Base-by-base conservation (phyloP, 1,140 invertebrate species). In the Coelopa frigida region DNA sequence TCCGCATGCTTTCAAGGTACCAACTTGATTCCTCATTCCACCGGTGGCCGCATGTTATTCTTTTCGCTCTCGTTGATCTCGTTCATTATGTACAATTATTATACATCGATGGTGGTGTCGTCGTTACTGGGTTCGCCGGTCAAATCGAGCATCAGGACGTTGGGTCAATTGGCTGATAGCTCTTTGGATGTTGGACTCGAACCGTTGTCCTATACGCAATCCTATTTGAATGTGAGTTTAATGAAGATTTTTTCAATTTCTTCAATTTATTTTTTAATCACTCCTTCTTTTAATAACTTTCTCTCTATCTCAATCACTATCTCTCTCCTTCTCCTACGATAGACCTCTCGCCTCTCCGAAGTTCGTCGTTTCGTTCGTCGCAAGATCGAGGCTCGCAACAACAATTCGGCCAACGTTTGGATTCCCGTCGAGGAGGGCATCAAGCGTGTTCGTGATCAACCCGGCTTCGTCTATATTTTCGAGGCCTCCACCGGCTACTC, bases 61-160 rank as follows among this genome's bases (percentile, higher is more conserved):
- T 58, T 57, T 37, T 54, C 57, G 2, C 24, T 68, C 3, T 61
- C 59, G 49, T 20, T 68, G 11, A 54, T 53, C 7, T 58, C 53
- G 0, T 65, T 63, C 22, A 31, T 68, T 1, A 55, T 68, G 46
- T 65, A 68, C 44, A 68, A 68, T 32, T 68, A 68, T 42, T 68
- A 68, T 37, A 68, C 64, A 5, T 68, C 64, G 3, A 46, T 68
- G 29, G 59, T 68, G 33, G 61, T 68, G 0, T 64, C 64, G 14
- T 53, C 51, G 5, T 31, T 68, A 12, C 21, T 68, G 37, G 64
- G 59, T 0, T 48, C 54, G 12, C 54, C 59, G 0, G 50, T 53
- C 7, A 59, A 56, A 37, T 65, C 64, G 7, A 57, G 38, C 40
- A 68, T 68, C 10, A 55, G 55, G 21, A 68, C 49, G 3, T 35